Conservation (phyloP, 2,113 vertebrate genomes). For the Dendropsophus ebraccatus region DNA sequence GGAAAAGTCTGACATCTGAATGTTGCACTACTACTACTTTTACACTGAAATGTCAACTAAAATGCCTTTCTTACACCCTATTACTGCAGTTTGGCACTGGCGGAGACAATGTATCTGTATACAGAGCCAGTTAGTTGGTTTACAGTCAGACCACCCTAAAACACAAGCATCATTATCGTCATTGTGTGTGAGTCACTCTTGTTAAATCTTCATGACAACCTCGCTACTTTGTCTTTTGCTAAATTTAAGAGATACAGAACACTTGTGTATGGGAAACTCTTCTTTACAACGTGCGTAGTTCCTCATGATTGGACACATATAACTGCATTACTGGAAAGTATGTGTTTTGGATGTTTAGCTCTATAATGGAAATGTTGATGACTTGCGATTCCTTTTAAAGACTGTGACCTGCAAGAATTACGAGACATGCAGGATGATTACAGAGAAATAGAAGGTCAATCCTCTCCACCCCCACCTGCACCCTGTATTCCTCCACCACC, state of each 20-base stretch:
- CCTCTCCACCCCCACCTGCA: constrained; percentile 52
- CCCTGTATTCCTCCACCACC: constrained; percentile 80
- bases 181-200: constrained; percentile 14
- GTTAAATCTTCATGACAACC: constrained; percentile 5
- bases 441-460: constrained; percentile 73
- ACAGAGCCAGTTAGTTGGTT: background rate
- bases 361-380: background rate
- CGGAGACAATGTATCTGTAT: background rate
- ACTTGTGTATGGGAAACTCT: background rate
- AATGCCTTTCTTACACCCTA: background rate
- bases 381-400: constrained; percentile 72
- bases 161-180: background rate
- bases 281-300: background rate
- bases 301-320: background rate
- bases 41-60: background rate
- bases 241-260: background rate
- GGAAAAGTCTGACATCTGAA: too few relatives aligned
- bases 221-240: background rate
- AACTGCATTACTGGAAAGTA: constrained; percentile 8
- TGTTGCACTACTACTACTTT: too few relatives aligned
- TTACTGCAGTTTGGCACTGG: background rate
- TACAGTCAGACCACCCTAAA: background rate
- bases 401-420: constrained; percentile 90
- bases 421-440: constrained; percentile 86
- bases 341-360: background rate